phyloP scores from a whole-genome alignment of 2,888 invertebrate genomes.

The Drosophila anomalipes region DNA sequence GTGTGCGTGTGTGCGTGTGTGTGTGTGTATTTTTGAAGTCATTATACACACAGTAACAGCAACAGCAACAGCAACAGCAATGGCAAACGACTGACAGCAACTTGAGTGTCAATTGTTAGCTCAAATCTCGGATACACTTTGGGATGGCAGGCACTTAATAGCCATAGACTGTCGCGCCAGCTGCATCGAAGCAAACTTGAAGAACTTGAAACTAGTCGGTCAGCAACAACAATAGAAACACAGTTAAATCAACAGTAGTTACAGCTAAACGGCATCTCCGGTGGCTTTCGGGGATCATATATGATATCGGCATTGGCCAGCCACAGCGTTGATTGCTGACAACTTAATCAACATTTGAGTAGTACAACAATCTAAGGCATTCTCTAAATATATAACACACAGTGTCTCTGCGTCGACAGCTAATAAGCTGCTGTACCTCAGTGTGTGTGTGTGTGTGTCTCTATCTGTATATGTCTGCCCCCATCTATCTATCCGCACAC shows the following conservation, averaged over 20 bases:
- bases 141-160: slow-evolving; percentile 58
- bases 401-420: slow-evolving; percentile 30
- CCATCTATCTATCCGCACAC: slow-evolving; percentile 9
- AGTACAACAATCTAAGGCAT: slow-evolving; percentile 64
- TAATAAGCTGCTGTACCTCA: slow-evolving; percentile 41
- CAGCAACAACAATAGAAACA: slow-evolving; percentile 20
- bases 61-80: neutral
- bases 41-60: slow-evolving; percentile 22
- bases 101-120: slow-evolving; percentile 64
- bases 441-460: slow-evolving; percentile 4
- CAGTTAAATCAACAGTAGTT: slow-evolving; percentile 57
- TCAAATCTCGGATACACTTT: slow-evolving; percentile 57
- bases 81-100: slow-evolving; percentile 38
- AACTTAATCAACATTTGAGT: slow-evolving; percentile 72
- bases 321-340: slow-evolving; percentile 69
- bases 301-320: slow-evolving; percentile 47
- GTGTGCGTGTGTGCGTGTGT: neutral
- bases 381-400: slow-evolving; percentile 55
- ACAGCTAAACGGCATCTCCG: slow-evolving; percentile 65
- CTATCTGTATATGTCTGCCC: neutral
- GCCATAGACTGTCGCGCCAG: slow-evolving; percentile 34
- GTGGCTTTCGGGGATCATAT: slow-evolving; percentile 45
- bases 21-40: slow-evolving; percentile 29
- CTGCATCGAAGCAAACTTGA: slow-evolving; percentile 37
- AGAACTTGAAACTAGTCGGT: slow-evolving; percentile 18